These are phyloP conservation scores for Limenitis camilla DNA, from an alignment of 2,888 invertebrate genomes.

Conservation along the genomic window DNA sequence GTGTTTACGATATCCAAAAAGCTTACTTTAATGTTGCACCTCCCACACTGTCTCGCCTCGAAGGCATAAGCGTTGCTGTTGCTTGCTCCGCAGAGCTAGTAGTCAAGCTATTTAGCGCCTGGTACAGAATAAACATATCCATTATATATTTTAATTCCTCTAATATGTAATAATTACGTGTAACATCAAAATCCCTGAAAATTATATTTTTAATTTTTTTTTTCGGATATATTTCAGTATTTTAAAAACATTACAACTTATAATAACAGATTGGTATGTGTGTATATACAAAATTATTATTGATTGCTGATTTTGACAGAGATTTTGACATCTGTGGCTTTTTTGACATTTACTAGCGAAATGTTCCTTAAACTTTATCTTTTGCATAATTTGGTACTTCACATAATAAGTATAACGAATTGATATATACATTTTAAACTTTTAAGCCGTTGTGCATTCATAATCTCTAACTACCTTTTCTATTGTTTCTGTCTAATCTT, in stretches of 20 bases:
- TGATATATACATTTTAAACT: too few species aligned
- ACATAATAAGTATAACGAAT: too few species aligned
- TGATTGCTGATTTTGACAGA: neutral
- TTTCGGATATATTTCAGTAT: too few species aligned
- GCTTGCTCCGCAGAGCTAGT: slow-evolving; percentile 73
- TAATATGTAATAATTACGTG: neutral
- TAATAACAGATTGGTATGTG: too few species aligned
- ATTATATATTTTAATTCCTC: neutral
- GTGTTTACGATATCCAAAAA: neutral
- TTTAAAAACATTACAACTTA: too few species aligned
- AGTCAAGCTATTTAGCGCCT: slow-evolving; percentile 88
- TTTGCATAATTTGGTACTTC: too few species aligned
- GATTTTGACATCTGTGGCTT: neutral
- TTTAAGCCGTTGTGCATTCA: too few species aligned
- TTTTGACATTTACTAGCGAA: too few species aligned
- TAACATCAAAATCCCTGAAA: neutral
- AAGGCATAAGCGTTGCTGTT: slow-evolving; percentile 77
- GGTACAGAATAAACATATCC: slow-evolving; percentile 18
- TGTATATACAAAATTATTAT: neutral
- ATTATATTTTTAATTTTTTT: too few species aligned
- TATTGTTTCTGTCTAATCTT: too few species aligned
- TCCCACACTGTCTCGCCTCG: slow-evolving; percentile 78
- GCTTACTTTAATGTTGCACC: slow-evolving; percentile 75
- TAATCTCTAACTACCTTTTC: too few species aligned
- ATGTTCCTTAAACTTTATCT: too few species aligned